These are phyloP conservation scores for Hyposoter dolosus DNA, from an alignment of 2,888 invertebrate genomes.

Conservation along the genomic window DNA sequence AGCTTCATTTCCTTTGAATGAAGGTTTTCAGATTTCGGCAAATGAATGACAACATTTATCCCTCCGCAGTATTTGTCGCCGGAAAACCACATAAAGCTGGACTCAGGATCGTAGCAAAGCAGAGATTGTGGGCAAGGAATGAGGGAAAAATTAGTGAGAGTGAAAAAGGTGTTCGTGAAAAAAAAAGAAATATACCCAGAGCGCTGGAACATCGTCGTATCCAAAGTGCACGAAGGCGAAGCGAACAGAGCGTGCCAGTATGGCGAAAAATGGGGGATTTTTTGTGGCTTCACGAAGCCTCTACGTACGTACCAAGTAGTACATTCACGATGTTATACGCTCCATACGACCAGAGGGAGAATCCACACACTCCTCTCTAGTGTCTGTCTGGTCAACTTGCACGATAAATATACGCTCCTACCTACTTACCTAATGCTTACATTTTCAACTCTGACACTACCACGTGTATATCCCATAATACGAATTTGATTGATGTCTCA, in stretches of 20 bases:
- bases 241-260: constrained; percentile 71
- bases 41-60: constrained; percentile 19
- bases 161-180: constrained; percentile 20
- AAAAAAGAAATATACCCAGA: constrained; percentile 10
- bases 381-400: constrained; percentile 56
- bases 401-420: constrained; percentile 56
- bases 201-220: constrained; percentile 39
- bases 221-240: constrained; percentile 56
- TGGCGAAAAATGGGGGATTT: constrained; percentile 75
- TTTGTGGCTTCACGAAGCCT: constrained; percentile 83
- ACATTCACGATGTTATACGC: constrained; percentile 51
- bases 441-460: constrained; percentile 67
- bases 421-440: constrained; percentile 75
- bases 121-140: constrained; percentile 41
- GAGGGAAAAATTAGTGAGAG: constrained; percentile 33
- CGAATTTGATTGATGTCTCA: constrained; percentile 53
- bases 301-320: constrained; percentile 60
- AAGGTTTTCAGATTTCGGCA: constrained; percentile 20
- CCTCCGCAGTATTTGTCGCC: constrained; percentile 15
- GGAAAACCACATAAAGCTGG: constrained; percentile 9
- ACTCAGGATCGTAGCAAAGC: constrained; percentile 19
- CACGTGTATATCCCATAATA: constrained; percentile 19
- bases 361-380: constrained; percentile 42
- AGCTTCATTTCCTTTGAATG: neutral
- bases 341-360: constrained; percentile 37